These are phyloP conservation scores for Clinocottus analis DNA, from an alignment of 2,113 vertebrate genomes.

Conservation along the genomic window DNA sequence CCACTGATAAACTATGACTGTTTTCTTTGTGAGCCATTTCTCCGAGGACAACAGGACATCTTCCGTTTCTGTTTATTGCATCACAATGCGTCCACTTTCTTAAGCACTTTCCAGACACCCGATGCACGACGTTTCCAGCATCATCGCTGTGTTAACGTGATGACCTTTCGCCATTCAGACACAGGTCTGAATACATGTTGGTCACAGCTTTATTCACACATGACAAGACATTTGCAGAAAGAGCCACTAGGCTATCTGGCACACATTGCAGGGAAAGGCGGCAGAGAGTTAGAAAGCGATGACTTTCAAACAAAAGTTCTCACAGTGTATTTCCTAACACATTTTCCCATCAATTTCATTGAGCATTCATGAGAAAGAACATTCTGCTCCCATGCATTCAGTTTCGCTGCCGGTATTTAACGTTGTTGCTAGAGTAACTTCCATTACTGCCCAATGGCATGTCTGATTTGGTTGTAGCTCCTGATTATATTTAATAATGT, in stretches of 20 bases:
- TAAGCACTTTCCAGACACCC: neutral
- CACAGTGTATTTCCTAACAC: neutral
- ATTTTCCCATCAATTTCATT: neutral
- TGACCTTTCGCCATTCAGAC: neutral
- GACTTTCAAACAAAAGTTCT: slow-evolving; percentile 10
- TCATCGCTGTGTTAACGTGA: neutral
- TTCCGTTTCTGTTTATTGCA: slow-evolving; percentile 1
- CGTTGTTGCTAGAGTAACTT: neutral
- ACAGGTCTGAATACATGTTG: neutral
- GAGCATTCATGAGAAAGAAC: neutral
- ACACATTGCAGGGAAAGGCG: neutral
- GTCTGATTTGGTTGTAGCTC: neutral
- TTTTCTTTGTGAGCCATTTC: slow-evolving; percentile 29
- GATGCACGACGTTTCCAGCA: no score
- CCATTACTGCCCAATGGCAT: neutral
- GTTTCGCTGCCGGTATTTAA: neutral
- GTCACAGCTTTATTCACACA: neutral
- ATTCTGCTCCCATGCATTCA: neutral
- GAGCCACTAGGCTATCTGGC: neutral
- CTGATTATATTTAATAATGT: neutral
- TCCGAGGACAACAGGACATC: neutral
- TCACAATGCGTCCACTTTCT: neutral
- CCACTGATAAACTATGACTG: slow-evolving; percentile 37
- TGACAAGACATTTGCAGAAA: neutral
- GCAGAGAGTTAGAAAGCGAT: neutral